Percentiles rank a stretch among this genome's conserved stretches.
These are phyloP conservation scores for Cylas formicarius DNA, from an alignment of 1,140 invertebrate species.

Conservation along the genomic window DNA sequence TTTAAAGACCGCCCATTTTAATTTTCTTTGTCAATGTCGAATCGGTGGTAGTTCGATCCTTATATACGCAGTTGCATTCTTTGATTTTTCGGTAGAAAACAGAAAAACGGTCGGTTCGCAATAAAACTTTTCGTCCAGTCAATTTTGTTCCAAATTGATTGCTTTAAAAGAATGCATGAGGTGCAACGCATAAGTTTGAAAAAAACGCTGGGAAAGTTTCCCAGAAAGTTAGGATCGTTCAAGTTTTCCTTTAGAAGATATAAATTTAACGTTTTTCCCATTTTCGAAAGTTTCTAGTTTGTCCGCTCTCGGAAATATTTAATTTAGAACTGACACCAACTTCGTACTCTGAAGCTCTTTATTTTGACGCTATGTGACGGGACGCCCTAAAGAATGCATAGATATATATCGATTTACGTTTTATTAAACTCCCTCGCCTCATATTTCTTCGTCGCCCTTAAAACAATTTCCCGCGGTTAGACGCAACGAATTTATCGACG, in stretches of 20 bases:
- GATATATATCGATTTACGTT: constrained; percentile 23
- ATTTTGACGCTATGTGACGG: constrained; percentile 18
- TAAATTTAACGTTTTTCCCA: constrained; percentile 24
- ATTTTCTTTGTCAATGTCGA: too few relatives aligned
- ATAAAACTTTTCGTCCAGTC: too few relatives aligned
- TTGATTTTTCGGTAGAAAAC: too few relatives aligned
- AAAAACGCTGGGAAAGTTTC: constrained; percentile 16
- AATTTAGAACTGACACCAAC: constrained; percentile 25
- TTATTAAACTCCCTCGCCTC: constrained; percentile 18
- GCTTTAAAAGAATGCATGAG: too few relatives aligned
- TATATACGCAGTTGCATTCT: too few relatives aligned
- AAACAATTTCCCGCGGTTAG: constrained; percentile 14
- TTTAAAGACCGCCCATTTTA: too few relatives aligned
- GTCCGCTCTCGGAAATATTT: constrained; percentile 23
- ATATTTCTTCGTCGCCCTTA: constrained; percentile 17
- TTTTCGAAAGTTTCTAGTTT: constrained; percentile 23
- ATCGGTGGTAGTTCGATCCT: too few relatives aligned
- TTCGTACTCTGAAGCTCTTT: constrained; percentile 14
- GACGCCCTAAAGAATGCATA: constrained; percentile 20
- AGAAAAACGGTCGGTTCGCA: too few relatives aligned
- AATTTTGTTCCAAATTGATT: too few relatives aligned
- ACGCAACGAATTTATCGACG: not conserved
- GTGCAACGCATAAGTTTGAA: too few relatives aligned
- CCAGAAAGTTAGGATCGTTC: constrained; percentile 17
- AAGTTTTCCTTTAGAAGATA: constrained; percentile 21